These are phyloP conservation scores for Epinephelus awoara DNA, from an alignment of 2,797 vertebrate species.

Conservation along the genomic window DNA sequence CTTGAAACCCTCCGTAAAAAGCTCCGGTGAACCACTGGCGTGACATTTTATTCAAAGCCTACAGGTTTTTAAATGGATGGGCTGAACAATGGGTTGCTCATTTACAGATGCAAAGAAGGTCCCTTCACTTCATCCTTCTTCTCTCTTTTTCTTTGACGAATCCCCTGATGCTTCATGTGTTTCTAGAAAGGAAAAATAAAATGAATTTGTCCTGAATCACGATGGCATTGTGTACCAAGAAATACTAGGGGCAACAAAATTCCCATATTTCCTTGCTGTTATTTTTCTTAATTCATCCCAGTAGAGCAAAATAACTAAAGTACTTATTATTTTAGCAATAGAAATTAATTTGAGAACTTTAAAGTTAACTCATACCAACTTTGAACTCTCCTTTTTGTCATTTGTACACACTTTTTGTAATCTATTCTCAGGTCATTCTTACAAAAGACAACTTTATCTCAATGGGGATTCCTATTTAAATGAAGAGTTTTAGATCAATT, in stretches of 20 bases:
- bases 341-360: background rate
- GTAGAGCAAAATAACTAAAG: background rate
- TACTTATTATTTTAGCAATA: background rate
- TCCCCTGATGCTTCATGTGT: background rate
- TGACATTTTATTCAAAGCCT: constrained; percentile 80
- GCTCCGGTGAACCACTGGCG: constrained; percentile 67
- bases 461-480: background rate
- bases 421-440: background rate
- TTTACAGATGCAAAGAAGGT: constrained; percentile 55
- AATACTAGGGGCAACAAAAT: no score
- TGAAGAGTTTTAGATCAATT: no score
- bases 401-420: background rate
- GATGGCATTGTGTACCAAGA: background rate
- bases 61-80: constrained; percentile 51
- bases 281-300: background rate
- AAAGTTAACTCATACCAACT: background rate
- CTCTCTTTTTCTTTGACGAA: constrained; percentile 2
- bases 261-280: no score
- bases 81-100: constrained; percentile 46
- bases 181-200: fast-evolving
- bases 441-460: background rate
- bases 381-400: background rate
- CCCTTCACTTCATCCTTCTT: constrained; percentile 18
- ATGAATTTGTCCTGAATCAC: background rate
- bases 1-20: constrained; percentile 81